Base-by-base conservation (phyloP, 2,797 vertebrate genomes). In the Pagetopsis macropterus region DNA sequence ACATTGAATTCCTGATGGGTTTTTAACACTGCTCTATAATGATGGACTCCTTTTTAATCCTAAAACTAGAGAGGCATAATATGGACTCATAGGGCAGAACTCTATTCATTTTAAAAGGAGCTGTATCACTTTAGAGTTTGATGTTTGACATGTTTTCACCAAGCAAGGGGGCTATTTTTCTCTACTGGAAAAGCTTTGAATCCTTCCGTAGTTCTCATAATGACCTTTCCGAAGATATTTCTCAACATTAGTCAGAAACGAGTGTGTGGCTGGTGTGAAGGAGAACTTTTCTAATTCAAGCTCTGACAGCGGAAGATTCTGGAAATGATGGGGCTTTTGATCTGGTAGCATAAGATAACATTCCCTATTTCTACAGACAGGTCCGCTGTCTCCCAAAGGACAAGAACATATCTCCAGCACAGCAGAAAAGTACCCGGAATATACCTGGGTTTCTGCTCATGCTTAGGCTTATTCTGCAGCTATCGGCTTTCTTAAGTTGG, bases 301-400 rank as follows among this genome's bases (percentile, higher is more conserved):
- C 81, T 62, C 67, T 79, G 83, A 86, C 82, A 74, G 78, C 19
- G 16, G 58, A 87, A 78, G 73, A 83, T 71, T 81, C 68, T 62
- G 37, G 85, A 90, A 90, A 92, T 86, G 89, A 92, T 76, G 80
- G 61, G n/a, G 79, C 85, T 88, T 93, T 91, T 90, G 90, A 91
- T 89, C 83, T 88, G 85, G 54, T 65, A 76, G 85, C 88, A 84
- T 89, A 84, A 91, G 87, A 91, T 90, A 89, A 90, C 82, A 76
- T 86, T 89, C 81, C 79, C 82, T 72, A 77, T 72, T 84, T 82
- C 87, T 67, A 31, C 77, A 91, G 88, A 89, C 75, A 56, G 73
- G 75, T 78, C 87, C 9, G 70, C 86, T 61, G 79, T 85, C 75
- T 89, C 87, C 76, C 81, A 76, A 59, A 78, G 81, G 87, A 86